Evolutionary conservation across 1,140 invertebrate genomes (phyloP).

Genomic region (Agrypnia vestita): DNA sequence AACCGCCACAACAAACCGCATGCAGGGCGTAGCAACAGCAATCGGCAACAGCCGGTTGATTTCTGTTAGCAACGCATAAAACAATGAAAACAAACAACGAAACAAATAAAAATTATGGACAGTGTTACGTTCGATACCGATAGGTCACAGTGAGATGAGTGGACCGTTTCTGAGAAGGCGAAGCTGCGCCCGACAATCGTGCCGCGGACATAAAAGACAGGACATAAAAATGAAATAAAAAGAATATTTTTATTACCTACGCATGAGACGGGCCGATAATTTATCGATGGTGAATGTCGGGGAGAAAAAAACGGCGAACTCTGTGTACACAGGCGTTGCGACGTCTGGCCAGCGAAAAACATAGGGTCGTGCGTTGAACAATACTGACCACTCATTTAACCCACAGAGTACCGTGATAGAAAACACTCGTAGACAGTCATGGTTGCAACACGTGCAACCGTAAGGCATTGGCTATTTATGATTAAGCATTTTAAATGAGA

Average conservation of each 20-base stretch:
- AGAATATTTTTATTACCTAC: slow-evolving; percentile 48
- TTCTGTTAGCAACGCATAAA: too few relatives aligned
- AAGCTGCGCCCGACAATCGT: slow-evolving; percentile 23
- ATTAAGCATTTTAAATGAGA: too few relatives aligned
- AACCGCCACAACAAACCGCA: too few relatives aligned
- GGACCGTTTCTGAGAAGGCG: slow-evolving; percentile 49
- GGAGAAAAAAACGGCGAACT: slow-evolving; percentile 13
- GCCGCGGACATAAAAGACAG: slow-evolving; percentile 48
- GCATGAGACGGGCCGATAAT: slow-evolving; percentile 41
- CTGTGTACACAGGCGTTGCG: background rate
- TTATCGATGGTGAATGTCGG: slow-evolving; percentile 43
- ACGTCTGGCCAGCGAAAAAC: background rate
- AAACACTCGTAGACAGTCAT: too few relatives aligned
- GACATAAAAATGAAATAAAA: slow-evolving; percentile 56
- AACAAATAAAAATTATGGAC: too few relatives aligned
- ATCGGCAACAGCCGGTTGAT: too few relatives aligned
- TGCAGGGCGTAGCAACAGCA: too few relatives aligned
- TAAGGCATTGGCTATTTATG: too few relatives aligned
- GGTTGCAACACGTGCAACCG: too few relatives aligned
- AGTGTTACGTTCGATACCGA: slow-evolving; percentile 11
- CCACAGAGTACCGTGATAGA: too few relatives aligned
- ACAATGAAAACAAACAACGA: too few relatives aligned
- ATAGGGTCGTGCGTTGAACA: background rate
- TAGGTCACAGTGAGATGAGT: slow-evolving; percentile 32
- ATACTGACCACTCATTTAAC: too few relatives aligned